Percentiles rank a stretch among this genome's conserved stretches.
These are phyloP conservation scores for Sinocyclocheilus maitianheensis DNA, from an alignment of 2,113 vertebrate genomes.

Conservation along the genomic window DNA sequence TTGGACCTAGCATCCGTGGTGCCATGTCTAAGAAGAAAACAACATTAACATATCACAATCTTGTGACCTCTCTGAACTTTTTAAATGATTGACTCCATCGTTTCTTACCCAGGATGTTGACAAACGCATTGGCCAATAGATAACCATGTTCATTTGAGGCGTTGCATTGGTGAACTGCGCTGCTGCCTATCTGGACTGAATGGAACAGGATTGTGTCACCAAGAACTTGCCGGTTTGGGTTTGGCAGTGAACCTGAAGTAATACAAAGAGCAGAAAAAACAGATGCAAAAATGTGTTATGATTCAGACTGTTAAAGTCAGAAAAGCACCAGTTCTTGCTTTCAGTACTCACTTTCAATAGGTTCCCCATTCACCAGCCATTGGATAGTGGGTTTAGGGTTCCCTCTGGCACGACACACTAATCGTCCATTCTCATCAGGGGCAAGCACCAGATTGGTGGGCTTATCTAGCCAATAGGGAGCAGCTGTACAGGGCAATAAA, in stretches of 20 bases:
- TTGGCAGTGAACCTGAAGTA: constrained; percentile 73
- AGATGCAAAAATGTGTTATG: background rate
- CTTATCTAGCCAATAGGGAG: constrained; percentile 94
- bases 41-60: background rate
- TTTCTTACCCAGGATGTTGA: constrained; percentile 87
- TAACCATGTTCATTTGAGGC: constrained; percentile 96
- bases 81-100: background rate
- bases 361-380: constrained; percentile 90
- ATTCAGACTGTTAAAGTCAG: background rate
- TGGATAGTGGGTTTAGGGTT: constrained; percentile 93
- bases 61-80: background rate
- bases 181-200: constrained; percentile 89
- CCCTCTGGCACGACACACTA: constrained; percentile 92
- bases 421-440: constrained; percentile 86
- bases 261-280: background rate
- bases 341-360: constrained; percentile 80
- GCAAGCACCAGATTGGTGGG: constrained; percentile 91
- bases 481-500: constrained; percentile 73
- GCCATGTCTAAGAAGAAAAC: constrained; percentile 79
- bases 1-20: constrained; percentile 84
- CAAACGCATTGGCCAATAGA: constrained; percentile 92
- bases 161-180: constrained; percentile 95
- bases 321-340: background rate
- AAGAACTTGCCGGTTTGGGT: constrained; percentile 80
- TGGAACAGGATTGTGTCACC: constrained; percentile 93